Evolutionary conservation across 2,113 vertebrate genomes (phyloP).

Genomic region (Microcebus jonahi): DNA sequence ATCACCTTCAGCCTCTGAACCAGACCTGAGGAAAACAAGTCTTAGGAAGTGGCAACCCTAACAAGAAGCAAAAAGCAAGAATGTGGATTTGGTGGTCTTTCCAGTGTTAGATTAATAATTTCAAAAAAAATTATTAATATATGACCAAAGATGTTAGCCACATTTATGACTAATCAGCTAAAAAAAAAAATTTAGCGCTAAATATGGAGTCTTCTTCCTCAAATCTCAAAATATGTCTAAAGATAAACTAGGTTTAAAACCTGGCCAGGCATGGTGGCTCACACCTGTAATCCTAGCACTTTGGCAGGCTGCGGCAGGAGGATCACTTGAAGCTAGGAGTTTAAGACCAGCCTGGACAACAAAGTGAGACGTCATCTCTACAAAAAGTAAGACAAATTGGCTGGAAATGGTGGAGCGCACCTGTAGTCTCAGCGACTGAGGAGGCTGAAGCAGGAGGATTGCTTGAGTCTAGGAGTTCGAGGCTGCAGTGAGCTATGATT

Average conservation of each 20-base stretch:
- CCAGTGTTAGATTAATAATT: background rate
- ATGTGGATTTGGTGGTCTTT: background rate
- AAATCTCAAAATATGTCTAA: background rate
- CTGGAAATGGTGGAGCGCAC: no score
- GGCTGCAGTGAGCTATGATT: no score
- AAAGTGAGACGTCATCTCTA: no score
- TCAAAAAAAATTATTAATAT: background rate
- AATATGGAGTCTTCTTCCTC: background rate
- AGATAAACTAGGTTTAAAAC: background rate
- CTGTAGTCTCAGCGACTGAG: no score
- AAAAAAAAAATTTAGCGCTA: background rate
- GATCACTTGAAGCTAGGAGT: no score
- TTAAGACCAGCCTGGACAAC: no score
- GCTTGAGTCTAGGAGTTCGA: no score
- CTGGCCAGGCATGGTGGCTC: no score
- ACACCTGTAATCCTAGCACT: no score
- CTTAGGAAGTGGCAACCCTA: background rate
- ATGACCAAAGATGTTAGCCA: background rate
- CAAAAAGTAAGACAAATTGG: no score
- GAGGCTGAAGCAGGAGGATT: no score
- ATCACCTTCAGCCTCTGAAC: conserved; percentile 29
- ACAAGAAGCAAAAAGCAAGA: background rate
- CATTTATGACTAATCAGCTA: background rate
- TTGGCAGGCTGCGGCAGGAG: no score
- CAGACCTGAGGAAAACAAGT: background rate